Evolutionary conservation across 1,140 invertebrate genomes (phyloP).

Genomic region (Dolichoris vasculosae): DNA sequence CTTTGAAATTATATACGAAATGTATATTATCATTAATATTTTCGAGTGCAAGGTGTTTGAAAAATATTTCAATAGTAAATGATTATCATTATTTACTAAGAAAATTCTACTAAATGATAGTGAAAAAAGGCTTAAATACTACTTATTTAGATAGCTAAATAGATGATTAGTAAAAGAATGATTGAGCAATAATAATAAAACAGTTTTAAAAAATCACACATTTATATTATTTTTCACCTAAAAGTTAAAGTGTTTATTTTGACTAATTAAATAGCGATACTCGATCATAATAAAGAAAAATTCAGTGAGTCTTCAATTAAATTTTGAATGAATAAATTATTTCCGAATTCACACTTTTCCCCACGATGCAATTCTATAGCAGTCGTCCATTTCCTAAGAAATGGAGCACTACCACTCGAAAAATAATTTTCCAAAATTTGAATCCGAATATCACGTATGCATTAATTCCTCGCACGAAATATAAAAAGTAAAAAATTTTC

Average conservation of each 20-base stretch:
- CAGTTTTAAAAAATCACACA: too few species aligned
- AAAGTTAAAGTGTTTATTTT: neutral
- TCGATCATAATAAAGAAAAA: neutral
- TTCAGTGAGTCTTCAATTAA: neutral
- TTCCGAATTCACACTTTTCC: neutral
- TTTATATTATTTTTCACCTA: too few species aligned
- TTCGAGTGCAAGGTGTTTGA: too few species aligned
- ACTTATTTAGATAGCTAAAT: neutral
- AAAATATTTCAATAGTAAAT: too few species aligned
- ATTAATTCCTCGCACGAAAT: neutral
- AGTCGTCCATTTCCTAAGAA: neutral
- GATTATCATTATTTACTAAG: too few species aligned
- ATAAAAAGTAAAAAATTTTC: conserved; percentile 32
- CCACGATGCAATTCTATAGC: neutral
- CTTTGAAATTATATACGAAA: neutral
- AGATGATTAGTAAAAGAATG: neutral
- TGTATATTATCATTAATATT: too few species aligned
- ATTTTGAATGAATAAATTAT: neutral
- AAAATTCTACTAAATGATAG: too few species aligned
- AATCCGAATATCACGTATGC: neutral
- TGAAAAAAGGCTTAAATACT: neutral
- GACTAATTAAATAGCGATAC: neutral
- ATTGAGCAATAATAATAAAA: too few species aligned
- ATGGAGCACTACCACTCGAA: neutral
- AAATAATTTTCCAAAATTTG: neutral